A percentile compares a stretch with the other conserved stretches of the same genome.
Conservation (phyloP, 1,140 invertebrate species). For the Zophobas atratus region DNA sequence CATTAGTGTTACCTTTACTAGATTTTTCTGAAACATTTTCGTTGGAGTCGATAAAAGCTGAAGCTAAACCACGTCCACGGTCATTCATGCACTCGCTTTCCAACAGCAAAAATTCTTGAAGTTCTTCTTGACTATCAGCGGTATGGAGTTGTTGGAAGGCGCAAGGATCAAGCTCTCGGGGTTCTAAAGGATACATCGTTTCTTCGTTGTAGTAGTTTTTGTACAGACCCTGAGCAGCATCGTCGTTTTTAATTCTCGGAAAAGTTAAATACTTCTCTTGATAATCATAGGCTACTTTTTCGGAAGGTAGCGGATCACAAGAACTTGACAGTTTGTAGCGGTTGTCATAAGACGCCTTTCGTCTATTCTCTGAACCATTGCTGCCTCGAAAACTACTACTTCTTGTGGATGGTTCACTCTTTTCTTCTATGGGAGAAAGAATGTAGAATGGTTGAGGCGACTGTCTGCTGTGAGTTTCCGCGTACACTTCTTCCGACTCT, state of each 20-base stretch:
- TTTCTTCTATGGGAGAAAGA: slow-evolving; percentile 75
- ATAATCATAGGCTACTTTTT: slow-evolving; percentile 57
- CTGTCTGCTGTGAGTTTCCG: slow-evolving; percentile 16
- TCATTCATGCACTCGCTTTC: slow-evolving; percentile 76
- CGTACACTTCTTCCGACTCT: slow-evolving; percentile 41
- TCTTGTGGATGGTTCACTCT: slow-evolving; percentile 71
- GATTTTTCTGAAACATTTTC: slow-evolving; percentile 19
- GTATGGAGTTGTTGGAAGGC: slow-evolving; percentile 74
- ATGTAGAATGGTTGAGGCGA: slow-evolving; percentile 58
- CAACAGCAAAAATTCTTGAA: slow-evolving; percentile 77
- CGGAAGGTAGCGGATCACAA: slow-evolving; percentile 63
- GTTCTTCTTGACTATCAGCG: slow-evolving; percentile 76
- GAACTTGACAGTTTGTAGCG: slow-evolving; percentile 60
- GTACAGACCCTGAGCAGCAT: slow-evolving; percentile 45
- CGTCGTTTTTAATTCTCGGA: slow-evolving; percentile 68
- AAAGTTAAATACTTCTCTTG: slow-evolving; percentile 71
- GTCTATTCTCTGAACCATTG: slow-evolving; percentile 58
- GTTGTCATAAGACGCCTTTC: slow-evolving; percentile 43
- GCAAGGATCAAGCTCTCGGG: slow-evolving; percentile 74
- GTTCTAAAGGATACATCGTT: slow-evolving; percentile 72
- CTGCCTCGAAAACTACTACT: slow-evolving; percentile 67
- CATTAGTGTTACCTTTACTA: slow-evolving; percentile 58
- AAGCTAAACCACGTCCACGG: slow-evolving; percentile 69
- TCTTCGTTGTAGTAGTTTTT: slow-evolving; percentile 64
- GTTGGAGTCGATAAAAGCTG: slow-evolving; percentile 65